Conservation (phyloP, 2,113 vertebrate genomes). For the Eptesicus fuscus region DNA sequence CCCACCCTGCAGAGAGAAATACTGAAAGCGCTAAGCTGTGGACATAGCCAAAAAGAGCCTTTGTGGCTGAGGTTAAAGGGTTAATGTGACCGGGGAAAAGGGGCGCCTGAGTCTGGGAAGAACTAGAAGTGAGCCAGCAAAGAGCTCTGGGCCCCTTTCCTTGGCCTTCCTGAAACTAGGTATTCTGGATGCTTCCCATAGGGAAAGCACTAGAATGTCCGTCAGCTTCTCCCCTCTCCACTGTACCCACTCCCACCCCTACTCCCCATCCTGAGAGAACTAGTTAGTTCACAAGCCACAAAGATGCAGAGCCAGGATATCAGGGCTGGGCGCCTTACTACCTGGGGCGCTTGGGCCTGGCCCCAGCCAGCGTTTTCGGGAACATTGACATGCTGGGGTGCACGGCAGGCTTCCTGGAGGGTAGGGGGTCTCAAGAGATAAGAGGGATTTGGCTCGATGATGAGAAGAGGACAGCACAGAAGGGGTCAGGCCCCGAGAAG, state of each 20-base stretch:
- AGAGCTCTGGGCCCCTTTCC: slow-evolving; percentile 4
- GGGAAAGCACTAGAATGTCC: background rate
- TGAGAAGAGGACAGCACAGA: background rate
- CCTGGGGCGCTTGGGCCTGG: background rate
- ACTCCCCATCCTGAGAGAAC: background rate
- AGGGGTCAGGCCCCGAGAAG: background rate
- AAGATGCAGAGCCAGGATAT: background rate
- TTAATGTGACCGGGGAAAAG: background rate
- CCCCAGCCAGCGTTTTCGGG: background rate
- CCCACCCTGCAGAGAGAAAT: background rate
- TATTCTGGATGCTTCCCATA: slow-evolving; percentile 9
- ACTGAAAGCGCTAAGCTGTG: background rate
- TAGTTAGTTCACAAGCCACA: background rate
- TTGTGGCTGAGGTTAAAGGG: background rate
- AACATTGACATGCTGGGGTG: background rate
- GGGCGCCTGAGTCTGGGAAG: background rate
- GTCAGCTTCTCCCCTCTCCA: background rate
- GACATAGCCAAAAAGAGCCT: background rate
- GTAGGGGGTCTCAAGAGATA: background rate
- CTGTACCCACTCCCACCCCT: background rate
- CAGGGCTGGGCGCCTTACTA: background rate
- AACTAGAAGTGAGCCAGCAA: slow-evolving; percentile 32
- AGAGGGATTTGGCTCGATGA: background rate
- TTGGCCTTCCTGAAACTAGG: slow-evolving; percentile 34
- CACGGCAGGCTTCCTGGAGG: slow-evolving; percentile 14